phyloP scores from a whole-genome alignment of 2,113 vertebrate genomes.

The Saccopteryx bilineata region DNA sequence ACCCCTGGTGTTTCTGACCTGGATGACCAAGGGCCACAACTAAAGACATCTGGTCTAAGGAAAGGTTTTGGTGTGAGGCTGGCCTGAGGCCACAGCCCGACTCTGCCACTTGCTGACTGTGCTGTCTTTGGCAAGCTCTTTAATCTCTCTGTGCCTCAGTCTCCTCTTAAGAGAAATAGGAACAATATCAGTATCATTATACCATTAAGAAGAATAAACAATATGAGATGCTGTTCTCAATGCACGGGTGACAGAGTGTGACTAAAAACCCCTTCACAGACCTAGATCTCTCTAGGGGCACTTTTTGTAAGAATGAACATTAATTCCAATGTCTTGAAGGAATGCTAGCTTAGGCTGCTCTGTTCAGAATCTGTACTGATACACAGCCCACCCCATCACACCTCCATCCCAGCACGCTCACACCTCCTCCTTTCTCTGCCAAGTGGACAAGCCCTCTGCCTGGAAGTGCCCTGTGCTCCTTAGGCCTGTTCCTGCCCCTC shows the following conservation, averaged over 20 bases:
- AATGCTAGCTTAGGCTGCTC: not conserved
- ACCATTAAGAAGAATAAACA: not conserved
- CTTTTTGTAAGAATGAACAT: not conserved
- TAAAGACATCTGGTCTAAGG: not conserved
- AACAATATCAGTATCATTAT: not conserved
- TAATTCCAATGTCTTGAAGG: not conserved
- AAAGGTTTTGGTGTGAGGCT: not conserved
- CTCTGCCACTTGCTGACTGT: not conserved
- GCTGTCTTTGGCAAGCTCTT: not conserved
- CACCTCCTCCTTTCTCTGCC: not conserved
- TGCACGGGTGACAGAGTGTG: not conserved
- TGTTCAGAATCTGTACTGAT: not conserved
- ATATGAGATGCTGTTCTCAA: not conserved
- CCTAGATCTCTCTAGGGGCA: not conserved
- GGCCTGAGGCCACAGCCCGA: not conserved
- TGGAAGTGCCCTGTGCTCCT: not conserved
- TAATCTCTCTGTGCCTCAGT: not conserved
- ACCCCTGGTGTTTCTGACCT: not conserved
- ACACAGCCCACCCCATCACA: not conserved
- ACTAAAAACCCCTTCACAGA: not conserved
- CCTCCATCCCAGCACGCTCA: accelerated
- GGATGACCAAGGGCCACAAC: not conserved
- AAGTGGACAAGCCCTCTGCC: not conserved
- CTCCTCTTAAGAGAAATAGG: slow-evolving; percentile 23
- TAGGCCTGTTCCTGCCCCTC: accelerated